These are phyloP conservation scores for Ditylenchus dipsaci DNA, from an alignment of 1,140 invertebrate species.

Conservation along the genomic window DNA sequence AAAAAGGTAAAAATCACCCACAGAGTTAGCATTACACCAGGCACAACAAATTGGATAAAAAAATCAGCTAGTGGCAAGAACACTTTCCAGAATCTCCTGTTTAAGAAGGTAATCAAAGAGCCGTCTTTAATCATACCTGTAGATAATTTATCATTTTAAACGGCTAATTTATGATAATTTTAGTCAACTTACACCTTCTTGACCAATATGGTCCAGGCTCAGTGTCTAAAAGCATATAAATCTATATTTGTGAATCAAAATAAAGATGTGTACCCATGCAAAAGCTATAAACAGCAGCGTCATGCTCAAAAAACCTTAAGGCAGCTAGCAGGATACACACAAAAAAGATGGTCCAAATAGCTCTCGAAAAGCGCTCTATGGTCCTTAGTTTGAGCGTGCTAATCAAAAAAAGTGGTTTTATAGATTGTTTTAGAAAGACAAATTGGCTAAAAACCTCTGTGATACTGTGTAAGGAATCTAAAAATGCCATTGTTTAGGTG, in stretches of 20 bases:
- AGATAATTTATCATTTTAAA: constrained; percentile 1
- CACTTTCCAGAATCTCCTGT: constrained; percentile 53
- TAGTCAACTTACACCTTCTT: constrained; percentile 40
- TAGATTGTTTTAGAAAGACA: background rate
- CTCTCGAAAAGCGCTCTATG: constrained; percentile 54
- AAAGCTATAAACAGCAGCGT: constrained; percentile 51
- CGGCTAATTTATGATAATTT: background rate
- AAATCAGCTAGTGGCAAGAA: constrained; percentile 53
- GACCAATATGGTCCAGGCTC: constrained; percentile 56
- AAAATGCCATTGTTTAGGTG: constrained; percentile 8
- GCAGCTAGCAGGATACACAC: constrained; percentile 47
- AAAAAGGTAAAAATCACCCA: no score
- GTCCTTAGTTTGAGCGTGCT: constrained; percentile 46
- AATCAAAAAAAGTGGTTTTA: background rate
- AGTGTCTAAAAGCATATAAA: constrained; percentile 40
- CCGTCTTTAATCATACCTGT: constrained; percentile 42
- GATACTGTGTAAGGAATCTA: constrained; percentile 56
- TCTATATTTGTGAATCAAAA: background rate
- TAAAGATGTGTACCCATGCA: constrained; percentile 46
- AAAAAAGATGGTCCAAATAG: constrained; percentile 56
- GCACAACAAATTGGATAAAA: constrained; percentile 54
- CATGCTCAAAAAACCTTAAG: constrained; percentile 55
- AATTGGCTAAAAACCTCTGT: constrained; percentile 37
- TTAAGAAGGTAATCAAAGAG: constrained; percentile 50
- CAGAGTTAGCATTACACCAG: constrained; percentile 48